These are phyloP conservation scores for Phalacrocorax carbo DNA, from an alignment of 2,113 vertebrate genomes.

Conservation along the genomic window DNA sequence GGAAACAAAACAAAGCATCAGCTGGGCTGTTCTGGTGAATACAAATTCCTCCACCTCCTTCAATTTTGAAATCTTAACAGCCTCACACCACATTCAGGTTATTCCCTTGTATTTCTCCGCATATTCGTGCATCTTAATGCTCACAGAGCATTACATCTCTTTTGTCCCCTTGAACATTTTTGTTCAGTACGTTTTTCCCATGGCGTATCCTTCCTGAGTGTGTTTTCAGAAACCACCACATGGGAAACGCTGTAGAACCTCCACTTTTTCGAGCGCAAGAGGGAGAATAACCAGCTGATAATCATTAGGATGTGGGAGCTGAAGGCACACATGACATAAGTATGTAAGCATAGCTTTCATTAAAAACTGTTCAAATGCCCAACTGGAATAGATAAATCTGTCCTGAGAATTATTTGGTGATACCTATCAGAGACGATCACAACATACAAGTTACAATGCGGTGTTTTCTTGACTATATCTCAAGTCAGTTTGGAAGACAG, in stretches of 20 bases:
- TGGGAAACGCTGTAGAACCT: neutral
- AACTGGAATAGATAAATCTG: slow-evolving; percentile 3
- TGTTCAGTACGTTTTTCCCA: neutral
- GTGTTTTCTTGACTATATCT: slow-evolving; percentile 32
- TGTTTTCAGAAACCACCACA: neutral
- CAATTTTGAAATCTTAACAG: neutral
- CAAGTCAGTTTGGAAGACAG: slow-evolving; percentile 37
- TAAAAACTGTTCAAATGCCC: neutral
- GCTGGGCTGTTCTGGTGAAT: neutral
- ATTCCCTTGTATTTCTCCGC: neutral
- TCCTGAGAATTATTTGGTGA: slow-evolving; percentile 30
- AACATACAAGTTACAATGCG: slow-evolving; percentile 18
- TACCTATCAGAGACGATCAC: slow-evolving; percentile 40
- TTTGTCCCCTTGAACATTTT: neutral
- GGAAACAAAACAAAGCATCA: neutral
- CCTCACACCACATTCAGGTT: neutral
- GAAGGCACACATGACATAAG: slow-evolving; percentile 7
- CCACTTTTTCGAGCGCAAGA: neutral
- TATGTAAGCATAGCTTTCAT: slow-evolving; percentile 15
- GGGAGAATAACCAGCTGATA: slow-evolving; percentile 39
- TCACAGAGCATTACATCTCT: neutral
- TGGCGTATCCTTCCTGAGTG: neutral
- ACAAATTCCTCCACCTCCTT: neutral
- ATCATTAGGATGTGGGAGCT: slow-evolving; percentile 32
- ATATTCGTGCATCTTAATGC: neutral